These are phyloP conservation scores for Periophthalmus magnuspinnatus DNA, from an alignment of 2,797 vertebrate species.

Conservation along the genomic window DNA sequence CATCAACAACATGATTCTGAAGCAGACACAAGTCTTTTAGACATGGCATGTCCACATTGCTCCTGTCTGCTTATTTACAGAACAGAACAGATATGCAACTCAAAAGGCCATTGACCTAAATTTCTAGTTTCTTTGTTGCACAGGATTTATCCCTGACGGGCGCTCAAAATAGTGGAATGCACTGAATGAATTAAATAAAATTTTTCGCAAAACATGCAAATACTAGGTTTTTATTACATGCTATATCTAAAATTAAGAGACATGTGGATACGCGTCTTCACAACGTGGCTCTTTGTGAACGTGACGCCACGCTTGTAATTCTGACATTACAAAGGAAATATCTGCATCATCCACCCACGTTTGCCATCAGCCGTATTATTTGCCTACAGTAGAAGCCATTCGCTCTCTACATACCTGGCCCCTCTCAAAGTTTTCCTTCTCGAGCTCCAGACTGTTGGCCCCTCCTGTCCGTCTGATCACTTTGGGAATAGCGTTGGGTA, in stretches of 20 bases:
- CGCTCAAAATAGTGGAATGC: background rate
- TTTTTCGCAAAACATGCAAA: background rate
- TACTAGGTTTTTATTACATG: background rate
- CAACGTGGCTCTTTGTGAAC: slow-evolving; percentile 11
- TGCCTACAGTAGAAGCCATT: background rate
- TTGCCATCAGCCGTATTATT: background rate
- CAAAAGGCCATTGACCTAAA: slow-evolving; percentile 63
- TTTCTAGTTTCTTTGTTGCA: slow-evolving; percentile 64
- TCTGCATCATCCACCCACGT: slow-evolving; percentile 17
- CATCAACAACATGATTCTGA: slow-evolving; percentile 21
- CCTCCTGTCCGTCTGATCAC: slow-evolving; percentile 85
- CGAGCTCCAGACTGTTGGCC: slow-evolving; percentile 83
- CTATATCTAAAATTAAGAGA: background rate
- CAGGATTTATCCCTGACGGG: slow-evolving; percentile 38
- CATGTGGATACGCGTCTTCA: background rate
- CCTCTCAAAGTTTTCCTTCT: slow-evolving; percentile 90
- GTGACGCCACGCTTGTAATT: slow-evolving; percentile 27
- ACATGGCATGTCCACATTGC: slow-evolving; percentile 21
- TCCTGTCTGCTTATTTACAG: slow-evolving; percentile 31
- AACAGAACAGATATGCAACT: slow-evolving; percentile 50
- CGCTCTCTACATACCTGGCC: slow-evolving; percentile 79
- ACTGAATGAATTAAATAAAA: background rate
- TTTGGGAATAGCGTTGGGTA: slow-evolving; percentile 88
- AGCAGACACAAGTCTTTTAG: slow-evolving; percentile 23
- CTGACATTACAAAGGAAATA: slow-evolving; percentile 12